Evolutionary conservation across 2,888 invertebrate genomes (phyloP), one percentile per base, ranked within the genome.

Genomic region (Drosophila cognata): DNA sequence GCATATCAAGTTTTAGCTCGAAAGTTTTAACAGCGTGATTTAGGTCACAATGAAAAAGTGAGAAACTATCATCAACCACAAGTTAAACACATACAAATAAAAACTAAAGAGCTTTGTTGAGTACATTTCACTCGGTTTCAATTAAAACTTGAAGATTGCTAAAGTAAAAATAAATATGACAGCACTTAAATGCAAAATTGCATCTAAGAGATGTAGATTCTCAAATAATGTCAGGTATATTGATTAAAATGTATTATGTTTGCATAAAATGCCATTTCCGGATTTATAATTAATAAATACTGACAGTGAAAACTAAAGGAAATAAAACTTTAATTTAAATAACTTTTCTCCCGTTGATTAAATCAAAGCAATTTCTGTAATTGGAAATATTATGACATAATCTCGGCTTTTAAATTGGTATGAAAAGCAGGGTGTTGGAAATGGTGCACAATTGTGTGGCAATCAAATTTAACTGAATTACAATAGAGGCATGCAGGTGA

Each of bases 401-500:
- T 25, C 11, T 25, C 4, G 21, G 52, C 21, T 38, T 25, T 13
- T 8, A 25, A 55, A 51, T 33, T 5, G 6, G 18, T 31, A 50
- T 33, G 25, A 38, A 52, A 25, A 25, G 6, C 25, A 25, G 18
- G 25, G n/a, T 31, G 51, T 33, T 8, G 46, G 4, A 46, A 46
- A 16, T 52, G 55, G 10, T 55, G 16, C 25, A 25, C 46, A 46
- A 16, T 60, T 31, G 28, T 41, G 35, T 36, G 6, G 41, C 65
- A 66, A 52, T 66, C 11, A 36, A 46, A 66, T 38, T n/a, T 7
- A 48, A 38, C 8, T 33, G 21, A 38, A 29, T 55, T 33, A 28
- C 67, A 28, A 46, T 25, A 16, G 25, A 52, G 31, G 29, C 29
- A 18, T 38, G 57, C 38, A 74, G 67, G 48, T 65, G 69, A 46